Base-by-base conservation (phyloP, 1,140 invertebrate species). In the Pseudomyrmex pallidus region DNA sequence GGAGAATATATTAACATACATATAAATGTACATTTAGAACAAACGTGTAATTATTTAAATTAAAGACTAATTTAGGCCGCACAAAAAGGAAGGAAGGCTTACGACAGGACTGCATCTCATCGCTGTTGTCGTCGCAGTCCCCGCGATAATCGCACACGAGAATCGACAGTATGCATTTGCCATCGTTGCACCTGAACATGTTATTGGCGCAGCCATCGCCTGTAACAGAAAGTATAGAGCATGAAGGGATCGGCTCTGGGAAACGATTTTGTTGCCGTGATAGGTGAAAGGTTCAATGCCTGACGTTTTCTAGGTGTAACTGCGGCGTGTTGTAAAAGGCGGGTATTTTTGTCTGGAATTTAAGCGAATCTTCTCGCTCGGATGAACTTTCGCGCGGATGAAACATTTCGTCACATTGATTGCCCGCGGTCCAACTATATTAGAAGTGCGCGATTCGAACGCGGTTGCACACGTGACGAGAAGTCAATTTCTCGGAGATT, bases 111-210 rank as follows among this genome's bases (percentile, higher is more conserved):
- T 98, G 97, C 93, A 97, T 96, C 93, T 99, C 98, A 92, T 99
- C 98, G 93, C 98, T 98, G 50, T 96, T 97, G 89, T 97, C 97
- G 74, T 97, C 97, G 94, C 98, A 99, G 95, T 99, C 98, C 91
- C 96, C 96, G 89, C 98, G 97, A 91, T 98, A 98, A 95, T 99
- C 98, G 95, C 98, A 99, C 76, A 98, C 97, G 96, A 96, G 97
- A 62, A 96, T 93, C 82, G 95, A 94, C 2, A 97, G 97, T 91
- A 99, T 98, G 94, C 98, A 99, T 92, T 96, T 97, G 86, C 97
- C 97, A 92, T 98, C 97, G 63, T 96, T 95, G 94, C 97, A 98
- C 87, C 95, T 95, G 95, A 98, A 98, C 95, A 96, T 96, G 90
- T 97, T 96, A 73, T 94, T 94, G 44, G 96, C 95, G 93, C 96